These are phyloP conservation scores for Ovibos moschatus DNA, from an alignment of 2,113 vertebrate species.

Conservation along the genomic window DNA sequence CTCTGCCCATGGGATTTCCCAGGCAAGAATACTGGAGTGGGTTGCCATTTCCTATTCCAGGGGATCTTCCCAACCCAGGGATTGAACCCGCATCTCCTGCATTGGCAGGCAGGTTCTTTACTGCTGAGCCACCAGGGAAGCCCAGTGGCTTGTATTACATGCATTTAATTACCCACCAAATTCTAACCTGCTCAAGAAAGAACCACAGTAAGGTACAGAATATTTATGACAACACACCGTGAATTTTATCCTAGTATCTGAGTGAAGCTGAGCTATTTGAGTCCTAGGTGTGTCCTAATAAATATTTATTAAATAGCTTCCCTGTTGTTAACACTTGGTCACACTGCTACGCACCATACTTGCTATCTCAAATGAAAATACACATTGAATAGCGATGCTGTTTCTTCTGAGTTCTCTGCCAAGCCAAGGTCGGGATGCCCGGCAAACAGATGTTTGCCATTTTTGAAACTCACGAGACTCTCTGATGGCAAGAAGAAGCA, in stretches of 20 bases:
- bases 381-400: neutral
- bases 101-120: neutral
- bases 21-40: neutral
- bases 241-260: neutral
- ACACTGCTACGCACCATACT: neutral
- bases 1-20: neutral
- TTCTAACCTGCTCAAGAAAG: neutral
- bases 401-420: conserved; percentile 7
- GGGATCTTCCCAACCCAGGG: neutral
- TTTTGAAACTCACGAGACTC: conserved; percentile 31
- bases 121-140: neutral
- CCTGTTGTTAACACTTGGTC: neutral
- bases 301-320: neutral
- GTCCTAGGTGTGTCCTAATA: neutral
- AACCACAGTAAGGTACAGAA: neutral
- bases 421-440: conserved; percentile 7
- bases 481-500: conserved; percentile 32
- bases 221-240: neutral
- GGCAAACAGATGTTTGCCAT: conserved; percentile 60
- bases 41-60: neutral
- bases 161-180: neutral
- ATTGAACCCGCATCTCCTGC: neutral
- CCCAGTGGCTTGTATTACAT: neutral
- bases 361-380: conserved; percentile 26
- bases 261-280: neutral